These are phyloP conservation scores for Eustalomyia histrio DNA, from an alignment of 2,888 invertebrate genomes.

Conservation along the genomic window DNA sequence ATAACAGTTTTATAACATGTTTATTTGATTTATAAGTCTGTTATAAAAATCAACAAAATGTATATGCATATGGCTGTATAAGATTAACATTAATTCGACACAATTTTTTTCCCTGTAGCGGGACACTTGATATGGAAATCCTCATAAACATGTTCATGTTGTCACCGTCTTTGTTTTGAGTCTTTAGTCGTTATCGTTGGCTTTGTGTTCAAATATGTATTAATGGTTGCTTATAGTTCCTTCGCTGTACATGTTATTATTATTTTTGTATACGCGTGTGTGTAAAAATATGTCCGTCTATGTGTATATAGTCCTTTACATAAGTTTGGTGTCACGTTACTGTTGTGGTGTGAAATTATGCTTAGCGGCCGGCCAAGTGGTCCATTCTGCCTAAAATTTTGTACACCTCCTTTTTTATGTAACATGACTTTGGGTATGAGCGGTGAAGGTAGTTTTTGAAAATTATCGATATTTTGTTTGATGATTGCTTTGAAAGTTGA, in stretches of 20 bases:
- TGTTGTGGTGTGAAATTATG: conserved; percentile 53
- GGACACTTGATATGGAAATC: too few species aligned
- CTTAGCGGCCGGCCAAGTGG: conserved; percentile 54
- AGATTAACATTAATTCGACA: too few species aligned
- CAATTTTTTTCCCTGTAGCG: too few species aligned
- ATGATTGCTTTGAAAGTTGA: conserved; percentile 31
- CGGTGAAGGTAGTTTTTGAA: conserved; percentile 9
- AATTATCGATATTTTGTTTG: conserved; percentile 47
- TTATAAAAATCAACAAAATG: too few species aligned
- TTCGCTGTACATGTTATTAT: conserved; percentile 11
- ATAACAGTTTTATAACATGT: too few species aligned
- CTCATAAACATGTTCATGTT: not conserved
- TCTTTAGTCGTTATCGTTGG: conserved; percentile 35
- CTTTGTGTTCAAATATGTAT: conserved; percentile 30
- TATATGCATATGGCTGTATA: too few species aligned
- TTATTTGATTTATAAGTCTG: too few species aligned
- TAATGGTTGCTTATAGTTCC: not conserved
- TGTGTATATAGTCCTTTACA: conserved; percentile 35
- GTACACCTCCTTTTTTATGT: conserved; percentile 1
- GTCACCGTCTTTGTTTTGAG: conserved; percentile 39
- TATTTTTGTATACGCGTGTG: not conserved
- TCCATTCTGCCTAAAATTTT: conserved; percentile 33
- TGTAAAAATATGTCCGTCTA: not conserved
- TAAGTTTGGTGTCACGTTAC: conserved; percentile 43
- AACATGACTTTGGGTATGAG: not conserved